Conservation (phyloP, 2,797 vertebrate genomes). For the Acanthurus tractus region DNA sequence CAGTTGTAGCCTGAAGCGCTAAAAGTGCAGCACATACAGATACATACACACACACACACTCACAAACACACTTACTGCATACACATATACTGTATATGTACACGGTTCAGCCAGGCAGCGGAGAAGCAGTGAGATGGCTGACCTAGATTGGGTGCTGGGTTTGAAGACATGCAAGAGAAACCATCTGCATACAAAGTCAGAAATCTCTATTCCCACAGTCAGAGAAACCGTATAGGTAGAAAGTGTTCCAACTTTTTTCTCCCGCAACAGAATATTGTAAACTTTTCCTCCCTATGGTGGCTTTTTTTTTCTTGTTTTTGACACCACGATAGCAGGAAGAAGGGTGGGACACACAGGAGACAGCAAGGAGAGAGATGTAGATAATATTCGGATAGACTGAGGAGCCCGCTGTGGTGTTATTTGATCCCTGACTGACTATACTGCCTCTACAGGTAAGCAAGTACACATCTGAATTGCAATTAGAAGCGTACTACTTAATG, state of each 20-base stretch:
- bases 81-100: conserved; percentile 30
- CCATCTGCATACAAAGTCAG: conserved; percentile 80
- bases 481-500: not conserved
- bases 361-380: not conserved
- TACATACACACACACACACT: conserved; percentile 27
- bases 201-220: conserved; percentile 58
- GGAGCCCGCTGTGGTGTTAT: not conserved
- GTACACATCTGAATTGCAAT: not conserved
- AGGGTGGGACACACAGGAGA: not conserved
- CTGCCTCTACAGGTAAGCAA: not conserved
- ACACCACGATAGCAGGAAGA: conserved; percentile 3
- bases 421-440: conserved; percentile 4
- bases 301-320: conserved; percentile 21
- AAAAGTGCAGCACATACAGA: conserved; percentile 19
- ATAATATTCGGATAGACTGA: not conserved
- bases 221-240: conserved; percentile 39
- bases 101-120: conserved; percentile 68
- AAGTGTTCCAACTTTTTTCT: conserved; percentile 53
- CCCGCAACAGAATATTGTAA: conserved; percentile 29
- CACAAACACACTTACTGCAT: conserved; percentile 1
- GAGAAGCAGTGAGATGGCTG: conserved; percentile 75
- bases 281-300: not conserved
- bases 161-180: conserved; percentile 74
- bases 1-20: conserved; percentile 57
- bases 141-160: conserved; percentile 79